Conservation (phyloP, 2,113 vertebrate genomes). For the Calypte anna region DNA sequence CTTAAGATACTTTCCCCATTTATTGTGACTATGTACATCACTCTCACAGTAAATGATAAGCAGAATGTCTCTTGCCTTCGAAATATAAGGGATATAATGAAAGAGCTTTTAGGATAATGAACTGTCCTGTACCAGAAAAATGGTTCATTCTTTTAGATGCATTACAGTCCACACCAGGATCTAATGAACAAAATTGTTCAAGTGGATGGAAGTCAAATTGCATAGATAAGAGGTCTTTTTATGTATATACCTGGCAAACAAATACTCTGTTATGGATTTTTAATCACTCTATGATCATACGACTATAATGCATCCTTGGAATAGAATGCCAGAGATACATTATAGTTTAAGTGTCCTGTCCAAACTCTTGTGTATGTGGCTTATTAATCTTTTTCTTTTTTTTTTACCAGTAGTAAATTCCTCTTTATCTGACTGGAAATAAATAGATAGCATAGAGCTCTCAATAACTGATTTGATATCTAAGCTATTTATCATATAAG, state of each 20-base stretch:
- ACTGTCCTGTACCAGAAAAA: background rate
- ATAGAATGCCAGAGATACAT: background rate
- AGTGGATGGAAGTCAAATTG: constrained; percentile 36
- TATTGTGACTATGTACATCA: background rate
- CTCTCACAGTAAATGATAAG: background rate
- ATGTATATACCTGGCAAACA: background rate
- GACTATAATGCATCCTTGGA: background rate
- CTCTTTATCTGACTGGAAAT: background rate
- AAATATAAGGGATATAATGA: background rate
- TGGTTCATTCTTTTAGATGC: background rate
- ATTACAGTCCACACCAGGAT: background rate
- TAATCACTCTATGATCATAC: background rate
- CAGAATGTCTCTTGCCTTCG: background rate
- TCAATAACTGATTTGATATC: background rate
- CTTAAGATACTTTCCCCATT: background rate
- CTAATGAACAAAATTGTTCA: constrained; percentile 42
- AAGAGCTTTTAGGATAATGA: constrained; percentile 42
- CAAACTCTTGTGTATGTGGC: background rate
- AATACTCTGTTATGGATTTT: background rate
- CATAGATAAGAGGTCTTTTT: constrained; percentile 23
- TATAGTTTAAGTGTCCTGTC: background rate
- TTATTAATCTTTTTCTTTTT: background rate
- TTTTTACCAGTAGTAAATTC: background rate
- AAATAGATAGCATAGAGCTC: background rate
- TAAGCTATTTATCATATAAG: background rate